Percentiles rank a stretch among this genome's conserved stretches.
phyloP scores from a whole-genome alignment of 2,113 vertebrate species.

The Cervus canadensis region DNA sequence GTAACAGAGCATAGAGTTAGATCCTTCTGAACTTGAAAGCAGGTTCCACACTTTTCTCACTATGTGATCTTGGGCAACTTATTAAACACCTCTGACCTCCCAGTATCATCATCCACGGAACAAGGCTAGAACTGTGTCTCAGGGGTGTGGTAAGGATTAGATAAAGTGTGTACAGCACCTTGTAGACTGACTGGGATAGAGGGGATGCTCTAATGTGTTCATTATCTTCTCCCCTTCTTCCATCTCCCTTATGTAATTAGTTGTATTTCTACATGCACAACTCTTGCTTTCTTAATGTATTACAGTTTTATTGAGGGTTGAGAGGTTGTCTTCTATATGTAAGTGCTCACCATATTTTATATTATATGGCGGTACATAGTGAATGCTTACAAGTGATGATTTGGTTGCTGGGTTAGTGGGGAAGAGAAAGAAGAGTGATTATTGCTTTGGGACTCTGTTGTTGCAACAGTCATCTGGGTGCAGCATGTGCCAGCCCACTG shows the following conservation, averaged over 20 bases:
- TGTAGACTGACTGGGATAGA: neutral
- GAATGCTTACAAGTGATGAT: neutral
- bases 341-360: neutral
- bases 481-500: neutral
- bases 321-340: neutral
- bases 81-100: neutral
- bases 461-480: neutral
- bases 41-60: neutral
- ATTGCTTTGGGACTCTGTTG: conserved; percentile 12
- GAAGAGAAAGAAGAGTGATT: neutral
- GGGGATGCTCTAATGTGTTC: neutral
- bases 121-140: neutral
- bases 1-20: neutral
- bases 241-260: neutral
- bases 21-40: neutral
- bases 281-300: neutral
- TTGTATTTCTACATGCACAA: neutral
- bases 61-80: neutral
- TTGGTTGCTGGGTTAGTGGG: neutral
- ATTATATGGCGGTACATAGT: neutral
- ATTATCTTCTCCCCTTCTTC: neutral
- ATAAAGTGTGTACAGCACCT: neutral
- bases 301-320: neutral
- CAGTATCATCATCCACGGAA: neutral
- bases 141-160: neutral